Evolutionary conservation across 2,113 vertebrate genomes (phyloP).

Genomic region (Mobula birostris): DNA sequence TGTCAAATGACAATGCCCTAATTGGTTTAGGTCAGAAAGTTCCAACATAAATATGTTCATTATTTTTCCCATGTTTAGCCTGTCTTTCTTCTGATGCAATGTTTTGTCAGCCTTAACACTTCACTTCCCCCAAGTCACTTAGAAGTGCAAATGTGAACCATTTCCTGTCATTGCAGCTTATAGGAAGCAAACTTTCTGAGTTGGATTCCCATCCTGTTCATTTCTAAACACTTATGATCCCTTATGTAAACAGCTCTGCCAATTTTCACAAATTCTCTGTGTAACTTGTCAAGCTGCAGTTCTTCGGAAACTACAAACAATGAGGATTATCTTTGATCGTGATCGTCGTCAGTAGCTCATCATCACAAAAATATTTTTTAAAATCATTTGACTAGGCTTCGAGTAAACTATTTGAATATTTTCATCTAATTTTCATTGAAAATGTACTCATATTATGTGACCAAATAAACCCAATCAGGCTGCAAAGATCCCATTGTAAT

Average conservation of each 20-base stretch:
- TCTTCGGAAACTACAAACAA: background rate
- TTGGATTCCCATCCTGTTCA: background rate
- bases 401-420: background rate
- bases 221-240: background rate
- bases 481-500: background rate
- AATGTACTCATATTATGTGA: background rate
- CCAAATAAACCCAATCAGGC: background rate
- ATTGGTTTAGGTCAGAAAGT: background rate
- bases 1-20: background rate
- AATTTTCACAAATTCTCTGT: background rate
- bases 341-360: background rate
- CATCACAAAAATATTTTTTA: background rate
- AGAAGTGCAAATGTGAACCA: background rate
- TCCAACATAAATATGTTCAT: background rate
- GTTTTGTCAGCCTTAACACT: background rate
- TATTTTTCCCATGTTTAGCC: background rate
- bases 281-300: background rate
- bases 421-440: background rate
- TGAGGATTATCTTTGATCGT: background rate
- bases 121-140: background rate
- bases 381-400: background rate
- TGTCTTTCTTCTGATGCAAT: background rate
- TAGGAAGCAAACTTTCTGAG: background rate
- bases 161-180: background rate
- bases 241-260: background rate